phyloP scores from a whole-genome alignment of 2,797 vertebrate species.

The Taeniopygia guttata region DNA sequence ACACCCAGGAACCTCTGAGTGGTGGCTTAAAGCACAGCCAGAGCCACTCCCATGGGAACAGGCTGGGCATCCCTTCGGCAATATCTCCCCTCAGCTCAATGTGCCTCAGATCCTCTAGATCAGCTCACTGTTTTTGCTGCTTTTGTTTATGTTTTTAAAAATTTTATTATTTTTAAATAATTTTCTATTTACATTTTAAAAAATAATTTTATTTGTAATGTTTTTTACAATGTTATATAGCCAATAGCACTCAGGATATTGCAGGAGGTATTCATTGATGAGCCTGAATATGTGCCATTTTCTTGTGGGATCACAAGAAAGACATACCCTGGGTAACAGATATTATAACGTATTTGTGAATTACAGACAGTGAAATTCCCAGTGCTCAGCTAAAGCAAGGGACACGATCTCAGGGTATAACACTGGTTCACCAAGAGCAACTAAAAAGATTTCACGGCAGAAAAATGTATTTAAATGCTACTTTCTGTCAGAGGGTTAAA shows the following conservation, averaged over 20 bases:
- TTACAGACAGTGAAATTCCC: neutral
- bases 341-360: neutral
- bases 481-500: neutral
- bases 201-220: neutral
- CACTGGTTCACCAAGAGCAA: neutral
- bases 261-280: neutral
- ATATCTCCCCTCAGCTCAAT: neutral
- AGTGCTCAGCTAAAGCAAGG: neutral
- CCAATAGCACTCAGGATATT: rapidly evolving
- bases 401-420: neutral
- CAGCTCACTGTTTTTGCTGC: rapidly evolving
- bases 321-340: neutral
- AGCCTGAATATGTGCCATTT: rapidly evolving
- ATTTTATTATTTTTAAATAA: neutral
- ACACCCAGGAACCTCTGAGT: neutral
- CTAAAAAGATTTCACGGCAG: neutral
- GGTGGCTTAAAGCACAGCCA: neutral
- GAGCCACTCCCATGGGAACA: neutral
- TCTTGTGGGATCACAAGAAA: neutral
- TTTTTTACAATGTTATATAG: neutral
- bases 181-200: no score
- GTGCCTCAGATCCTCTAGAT: neutral
- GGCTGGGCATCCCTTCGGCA: neutral
- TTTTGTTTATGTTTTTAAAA: neutral
- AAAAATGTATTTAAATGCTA: neutral